Conservation (phyloP, 2,113 vertebrate species). For the Chloropsis cyanopogon region DNA sequence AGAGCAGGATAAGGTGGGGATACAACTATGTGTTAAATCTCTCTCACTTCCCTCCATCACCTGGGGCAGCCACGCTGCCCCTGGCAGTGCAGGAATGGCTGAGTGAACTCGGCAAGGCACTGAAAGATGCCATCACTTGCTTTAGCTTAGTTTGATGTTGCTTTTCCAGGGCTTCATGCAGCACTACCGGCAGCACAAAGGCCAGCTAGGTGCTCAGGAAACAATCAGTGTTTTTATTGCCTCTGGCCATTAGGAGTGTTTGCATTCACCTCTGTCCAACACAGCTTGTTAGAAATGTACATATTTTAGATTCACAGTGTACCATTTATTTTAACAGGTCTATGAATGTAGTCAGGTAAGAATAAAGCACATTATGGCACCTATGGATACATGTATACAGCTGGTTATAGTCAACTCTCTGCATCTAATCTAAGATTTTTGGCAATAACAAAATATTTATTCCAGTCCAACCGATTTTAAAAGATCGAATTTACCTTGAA, state of each 20-base stretch:
- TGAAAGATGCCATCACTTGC: neutral
- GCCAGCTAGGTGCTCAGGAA: neutral
- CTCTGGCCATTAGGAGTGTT: neutral
- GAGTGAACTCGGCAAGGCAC: neutral
- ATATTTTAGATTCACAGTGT: neutral
- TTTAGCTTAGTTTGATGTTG: neutral
- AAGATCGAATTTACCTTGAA: no score
- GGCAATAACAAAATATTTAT: neutral
- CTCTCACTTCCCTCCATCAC: neutral
- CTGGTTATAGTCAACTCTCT: neutral
- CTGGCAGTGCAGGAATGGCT: neutral
- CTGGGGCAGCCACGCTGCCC: accelerated
- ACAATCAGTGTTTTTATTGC: neutral
- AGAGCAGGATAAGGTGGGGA: neutral
- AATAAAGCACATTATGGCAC: neutral
- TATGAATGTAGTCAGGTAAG: neutral
- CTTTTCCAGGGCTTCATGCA: neutral
- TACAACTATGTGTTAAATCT: neutral
- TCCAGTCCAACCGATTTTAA: neutral
- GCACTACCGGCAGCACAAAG: neutral
- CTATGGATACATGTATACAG: neutral
- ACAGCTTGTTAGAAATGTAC: neutral
- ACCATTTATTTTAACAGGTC: neutral
- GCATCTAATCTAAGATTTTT: neutral
- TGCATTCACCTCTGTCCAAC: neutral